Percentiles rank a stretch among this genome's conserved stretches.
These are phyloP conservation scores for Rhamphomyia laevipes DNA, from an alignment of 2,888 invertebrate species.

Conservation along the genomic window DNA sequence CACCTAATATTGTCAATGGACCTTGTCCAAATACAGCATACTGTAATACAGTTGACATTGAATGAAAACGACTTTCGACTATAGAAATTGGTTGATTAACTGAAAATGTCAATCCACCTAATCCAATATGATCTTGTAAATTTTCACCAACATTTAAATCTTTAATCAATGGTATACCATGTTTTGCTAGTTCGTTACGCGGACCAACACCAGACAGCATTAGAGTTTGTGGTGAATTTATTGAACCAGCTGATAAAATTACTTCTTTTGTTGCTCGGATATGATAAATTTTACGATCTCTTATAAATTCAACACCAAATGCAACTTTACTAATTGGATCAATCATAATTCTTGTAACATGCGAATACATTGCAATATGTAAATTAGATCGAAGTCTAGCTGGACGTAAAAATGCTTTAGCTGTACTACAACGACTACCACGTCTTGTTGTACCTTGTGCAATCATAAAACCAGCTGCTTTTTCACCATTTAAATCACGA, in stretches of 20 bases:
- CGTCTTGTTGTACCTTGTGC: slow-evolving; percentile 68
- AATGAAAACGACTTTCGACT: slow-evolving; percentile 66
- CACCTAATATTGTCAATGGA: slow-evolving; percentile 75
- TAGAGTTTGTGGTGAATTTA: slow-evolving; percentile 87
- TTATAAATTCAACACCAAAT: slow-evolving; percentile 70
- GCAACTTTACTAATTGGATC: slow-evolving; percentile 63
- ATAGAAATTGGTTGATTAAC: slow-evolving; percentile 68
- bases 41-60: slow-evolving; percentile 65
- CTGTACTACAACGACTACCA: slow-evolving; percentile 77
- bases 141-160: slow-evolving; percentile 76
- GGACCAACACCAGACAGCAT: slow-evolving; percentile 89
- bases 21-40: slow-evolving; percentile 76
- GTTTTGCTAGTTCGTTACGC: slow-evolving; percentile 54
- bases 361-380: slow-evolving; percentile 71
- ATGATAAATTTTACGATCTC: slow-evolving; percentile 58
- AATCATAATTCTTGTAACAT: slow-evolving; percentile 63
- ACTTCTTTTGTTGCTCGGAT: slow-evolving; percentile 75
- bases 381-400: slow-evolving; percentile 68
- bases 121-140: slow-evolving; percentile 78
- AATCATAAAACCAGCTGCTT: slow-evolving; percentile 80
- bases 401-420: slow-evolving; percentile 77
- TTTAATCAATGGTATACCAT: slow-evolving; percentile 66
- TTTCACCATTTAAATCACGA: slow-evolving; percentile 76
- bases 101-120: slow-evolving; percentile 74
- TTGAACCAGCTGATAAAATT: slow-evolving; percentile 78